Evolutionary conservation across 2,113 vertebrate genomes (phyloP).

Genomic region (Apistogramma diplotaenia): DNA sequence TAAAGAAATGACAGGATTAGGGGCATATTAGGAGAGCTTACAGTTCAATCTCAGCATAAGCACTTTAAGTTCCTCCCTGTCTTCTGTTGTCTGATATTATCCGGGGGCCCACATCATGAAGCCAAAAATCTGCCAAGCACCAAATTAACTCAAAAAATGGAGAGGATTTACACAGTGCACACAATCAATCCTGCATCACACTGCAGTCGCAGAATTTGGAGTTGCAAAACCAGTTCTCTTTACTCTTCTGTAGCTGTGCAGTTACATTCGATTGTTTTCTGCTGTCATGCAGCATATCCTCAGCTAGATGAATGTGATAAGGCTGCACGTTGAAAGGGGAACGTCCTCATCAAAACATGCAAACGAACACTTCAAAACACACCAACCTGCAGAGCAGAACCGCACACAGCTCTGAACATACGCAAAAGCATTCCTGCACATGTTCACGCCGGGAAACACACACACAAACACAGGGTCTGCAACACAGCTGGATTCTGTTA

Average conservation of each 20-base stretch:
- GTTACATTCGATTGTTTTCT: constrained; percentile 2
- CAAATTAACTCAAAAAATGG: background rate
- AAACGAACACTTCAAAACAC: constrained; percentile 16
- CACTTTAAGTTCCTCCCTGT: background rate
- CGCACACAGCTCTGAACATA: background rate
- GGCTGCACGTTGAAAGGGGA: constrained; percentile 20
- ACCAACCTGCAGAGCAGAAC: constrained; percentile 1
- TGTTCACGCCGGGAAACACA: constrained; percentile 30
- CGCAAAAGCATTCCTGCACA: constrained; percentile 30
- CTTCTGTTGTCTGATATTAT: background rate
- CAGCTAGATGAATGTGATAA: constrained; percentile 9
- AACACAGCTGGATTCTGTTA: constrained; percentile 72
- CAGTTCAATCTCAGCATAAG: background rate
- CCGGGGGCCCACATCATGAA: background rate
- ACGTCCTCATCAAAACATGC: background rate
- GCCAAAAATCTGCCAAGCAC: constrained; percentile 34
- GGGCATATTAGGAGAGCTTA: background rate
- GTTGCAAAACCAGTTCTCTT: constrained; percentile 9
- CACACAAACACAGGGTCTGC: constrained; percentile 9
- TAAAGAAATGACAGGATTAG: background rate
- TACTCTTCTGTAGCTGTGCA: background rate
- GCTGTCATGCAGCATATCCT: background rate
- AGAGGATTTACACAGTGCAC: background rate
- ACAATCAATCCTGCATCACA: background rate
- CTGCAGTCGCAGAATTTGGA: background rate